These are phyloP conservation scores for Nymphalis urticae DNA, from an alignment of 2,888 invertebrate genomes.

Conservation along the genomic window DNA sequence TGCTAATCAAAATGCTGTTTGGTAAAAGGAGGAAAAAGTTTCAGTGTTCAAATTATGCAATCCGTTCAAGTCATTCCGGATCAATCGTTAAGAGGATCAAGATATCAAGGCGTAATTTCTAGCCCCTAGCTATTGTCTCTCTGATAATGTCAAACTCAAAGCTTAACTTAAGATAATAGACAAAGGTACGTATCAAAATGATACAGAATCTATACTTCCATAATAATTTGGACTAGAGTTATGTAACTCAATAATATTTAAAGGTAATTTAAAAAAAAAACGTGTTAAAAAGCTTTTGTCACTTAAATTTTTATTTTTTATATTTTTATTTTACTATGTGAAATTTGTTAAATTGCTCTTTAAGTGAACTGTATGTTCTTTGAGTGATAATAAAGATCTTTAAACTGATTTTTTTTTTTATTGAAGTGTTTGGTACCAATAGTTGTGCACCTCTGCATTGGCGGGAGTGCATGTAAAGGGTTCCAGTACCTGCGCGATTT, in stretches of 20 bases:
- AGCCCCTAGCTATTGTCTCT: slow-evolving; percentile 23
- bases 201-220: too few species aligned
- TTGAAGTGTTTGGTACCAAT: slow-evolving; percentile 21
- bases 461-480: slow-evolving; percentile 42
- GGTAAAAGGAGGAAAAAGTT: slow-evolving; percentile 1
- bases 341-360: too few species aligned
- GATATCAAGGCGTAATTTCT: slow-evolving; percentile 24
- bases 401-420: too few species aligned
- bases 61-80: slow-evolving; percentile 15
- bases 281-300: too few species aligned
- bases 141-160: slow-evolving; percentile 12
- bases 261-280: too few species aligned
- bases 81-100: slow-evolving; percentile 22
- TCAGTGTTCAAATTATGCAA: slow-evolving; percentile 1
- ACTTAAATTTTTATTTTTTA: too few species aligned
- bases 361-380: too few species aligned
- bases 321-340: too few species aligned
- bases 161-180: neutral
- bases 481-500: slow-evolving; percentile 61
- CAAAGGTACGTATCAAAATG: too few species aligned
- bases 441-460: slow-evolving; percentile 41
- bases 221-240: too few species aligned
- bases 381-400: too few species aligned
- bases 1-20: neutral
- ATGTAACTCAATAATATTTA: too few species aligned